phyloP scores from a whole-genome alignment of 2,797 vertebrate genomes.

The Buphagus erythrorhynchus region DNA sequence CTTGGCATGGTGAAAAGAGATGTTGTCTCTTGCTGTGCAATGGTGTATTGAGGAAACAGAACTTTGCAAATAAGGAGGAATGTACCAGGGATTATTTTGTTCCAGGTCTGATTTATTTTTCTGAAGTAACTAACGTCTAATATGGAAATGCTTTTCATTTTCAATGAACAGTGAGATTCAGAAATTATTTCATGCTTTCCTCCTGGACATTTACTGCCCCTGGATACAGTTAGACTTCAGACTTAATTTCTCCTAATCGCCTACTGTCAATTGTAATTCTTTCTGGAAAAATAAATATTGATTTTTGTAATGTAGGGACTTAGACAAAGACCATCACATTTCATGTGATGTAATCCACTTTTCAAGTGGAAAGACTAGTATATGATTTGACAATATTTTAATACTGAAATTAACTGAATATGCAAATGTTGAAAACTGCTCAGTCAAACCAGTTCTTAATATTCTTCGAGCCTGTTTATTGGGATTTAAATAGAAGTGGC shows the following conservation, averaged over 20 bases:
- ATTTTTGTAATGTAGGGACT: not conserved
- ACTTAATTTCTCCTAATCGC: not conserved
- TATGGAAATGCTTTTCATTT: not conserved
- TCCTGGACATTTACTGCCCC: not conserved
- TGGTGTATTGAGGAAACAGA: not conserved
- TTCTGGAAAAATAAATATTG: slow-evolving; percentile 28
- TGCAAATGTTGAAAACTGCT: not conserved
- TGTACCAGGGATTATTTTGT: not conserved
- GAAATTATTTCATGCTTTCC: not conserved
- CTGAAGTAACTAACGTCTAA: not conserved
- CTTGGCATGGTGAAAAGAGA: not conserved
- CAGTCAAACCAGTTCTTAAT: not conserved
- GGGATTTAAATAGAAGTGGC: not conserved
- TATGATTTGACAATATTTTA: slow-evolving; percentile 5
- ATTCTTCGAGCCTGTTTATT: not conserved
- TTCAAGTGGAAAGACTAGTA: not conserved
- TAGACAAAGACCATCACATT: not conserved
- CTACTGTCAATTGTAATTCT: not conserved
- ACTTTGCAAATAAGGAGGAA: not conserved
- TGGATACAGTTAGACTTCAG: not conserved
- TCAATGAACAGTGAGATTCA: not conserved
- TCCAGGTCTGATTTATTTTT: not conserved
- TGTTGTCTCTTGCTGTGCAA: not conserved
- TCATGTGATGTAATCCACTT: not conserved
- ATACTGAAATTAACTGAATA: not conserved